Evolutionary conservation across 1,140 invertebrate species (phyloP), one percentile per base, ranked within the genome.

Genomic region (Parasteatoda tepidariorum): DNA sequence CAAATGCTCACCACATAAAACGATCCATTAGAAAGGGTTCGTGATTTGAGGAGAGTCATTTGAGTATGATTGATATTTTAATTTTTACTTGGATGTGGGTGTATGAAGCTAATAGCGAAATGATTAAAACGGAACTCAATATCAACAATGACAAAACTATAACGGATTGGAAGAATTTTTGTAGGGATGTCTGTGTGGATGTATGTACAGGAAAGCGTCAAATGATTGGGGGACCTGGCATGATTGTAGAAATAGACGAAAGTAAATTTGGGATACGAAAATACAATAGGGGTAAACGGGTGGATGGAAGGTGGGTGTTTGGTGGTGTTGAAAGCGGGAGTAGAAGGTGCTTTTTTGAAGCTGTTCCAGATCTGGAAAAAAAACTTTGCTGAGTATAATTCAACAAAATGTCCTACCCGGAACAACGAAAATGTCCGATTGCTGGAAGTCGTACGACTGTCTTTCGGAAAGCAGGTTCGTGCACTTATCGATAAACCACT

Each of bases 221-320:
- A 31, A 75, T 62, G 34, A 79, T 85, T 54, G 83, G 78, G 7
- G 83, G 84, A 15, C 18, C 15, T n/a, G n/a, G n/a, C n/a, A n/a
- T n/a, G n/a, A n/a, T n/a, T n/a, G n/a, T n/a, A n/a, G n/a, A n/a
- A n/a, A 33, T 86, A 5, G 85, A 86, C 31, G 84, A 85, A 61
- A 24, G 67, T 2, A 79, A 74, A 59, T 54, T 86, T 31, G 85
- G 82, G 1, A 85, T 67, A 82, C 33, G 81, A 70, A 84, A 85
- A 71, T 81, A 85, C 31, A 81, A 84, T 55, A 71, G 73, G 48
- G 81, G 79, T 24, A 68, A 85, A 31, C 18, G 57, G 15, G 61
- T 85, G 11, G 74, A 85, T 73, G 71, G 79, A 9, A 15, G 59
- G 41, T 81, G 67, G 82, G 38, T 85, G n/a, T 73, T n/a, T n/a